Percentiles rank a stretch among this genome's conserved stretches.
phyloP scores from a whole-genome alignment of 30 jellyfish, hydroid and myxozoan genomes.

The Turritopsis rubra region DNA sequence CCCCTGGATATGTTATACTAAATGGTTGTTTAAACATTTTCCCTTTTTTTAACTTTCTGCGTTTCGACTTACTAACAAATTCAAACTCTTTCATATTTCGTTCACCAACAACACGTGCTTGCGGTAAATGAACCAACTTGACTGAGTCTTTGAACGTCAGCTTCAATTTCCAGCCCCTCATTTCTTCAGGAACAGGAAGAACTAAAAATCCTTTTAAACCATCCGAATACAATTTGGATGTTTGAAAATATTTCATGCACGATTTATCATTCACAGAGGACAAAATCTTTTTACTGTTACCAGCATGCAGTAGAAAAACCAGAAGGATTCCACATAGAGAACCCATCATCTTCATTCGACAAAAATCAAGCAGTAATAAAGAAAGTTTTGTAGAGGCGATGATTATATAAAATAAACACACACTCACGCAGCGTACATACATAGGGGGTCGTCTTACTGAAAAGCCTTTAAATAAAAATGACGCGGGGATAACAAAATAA shows the following conservation, averaged over 20 bases:
- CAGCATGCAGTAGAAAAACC: neutral
- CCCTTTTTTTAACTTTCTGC: neutral
- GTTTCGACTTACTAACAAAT: neutral
- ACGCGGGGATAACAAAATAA: neutral
- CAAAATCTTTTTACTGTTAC: neutral
- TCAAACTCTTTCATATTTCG: neutral
- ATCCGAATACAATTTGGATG: neutral
- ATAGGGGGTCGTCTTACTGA: neutral
- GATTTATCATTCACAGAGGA: neutral
- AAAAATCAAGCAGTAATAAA: neutral
- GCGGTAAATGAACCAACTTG: neutral
- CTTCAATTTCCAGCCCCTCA: neutral
- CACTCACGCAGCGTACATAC: neutral
- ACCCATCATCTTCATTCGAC: neutral
- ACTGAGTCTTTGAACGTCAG: neutral
- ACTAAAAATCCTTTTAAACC: slow-evolving; percentile 8
- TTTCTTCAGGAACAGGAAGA: neutral
- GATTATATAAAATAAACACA: neutral
- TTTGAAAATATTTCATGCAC: slow-evolving; percentile 5
- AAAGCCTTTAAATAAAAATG: neutral
- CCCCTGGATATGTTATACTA: neutral
- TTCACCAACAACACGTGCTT: neutral
- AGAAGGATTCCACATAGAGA: neutral
- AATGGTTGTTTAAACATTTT: neutral
- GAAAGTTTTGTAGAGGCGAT: neutral